Percentiles rank a stretch among this genome's conserved stretches.
Evolutionary conservation across 2,797 vertebrate species (phyloP).

Genomic region (Coluber constrictor): DNA sequence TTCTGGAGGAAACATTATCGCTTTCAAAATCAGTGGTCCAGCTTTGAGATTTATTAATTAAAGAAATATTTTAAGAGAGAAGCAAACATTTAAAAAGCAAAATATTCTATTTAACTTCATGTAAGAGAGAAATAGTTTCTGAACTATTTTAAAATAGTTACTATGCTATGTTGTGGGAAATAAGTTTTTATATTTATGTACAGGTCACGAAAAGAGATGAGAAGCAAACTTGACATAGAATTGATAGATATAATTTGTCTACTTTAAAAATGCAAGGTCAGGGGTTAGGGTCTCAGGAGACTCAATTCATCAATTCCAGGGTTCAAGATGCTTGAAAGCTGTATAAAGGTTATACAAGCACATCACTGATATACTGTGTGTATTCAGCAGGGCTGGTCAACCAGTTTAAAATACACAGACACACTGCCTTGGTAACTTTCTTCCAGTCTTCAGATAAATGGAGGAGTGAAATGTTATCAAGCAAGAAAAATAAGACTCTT

Average conservation of each 20-base stretch:
- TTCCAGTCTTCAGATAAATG: constrained; percentile 34
- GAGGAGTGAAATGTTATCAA: constrained; percentile 29
- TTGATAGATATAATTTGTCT: constrained; percentile 39
- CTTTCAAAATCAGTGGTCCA: background rate
- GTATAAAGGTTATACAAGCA: constrained; percentile 28
- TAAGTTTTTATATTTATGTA: constrained; percentile 16
- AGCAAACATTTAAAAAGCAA: constrained; percentile 49
- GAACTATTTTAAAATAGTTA: background rate
- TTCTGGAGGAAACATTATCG: background rate
- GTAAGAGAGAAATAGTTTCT: constrained; percentile 22
- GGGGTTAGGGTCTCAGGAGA: constrained; percentile 47
- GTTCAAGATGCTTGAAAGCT: constrained; percentile 55
- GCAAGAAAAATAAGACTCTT: constrained; percentile 46
- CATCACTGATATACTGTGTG: constrained; percentile 7
- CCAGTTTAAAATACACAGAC: constrained; percentile 12
- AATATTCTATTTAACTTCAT: constrained; percentile 35
- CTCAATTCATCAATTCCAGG: constrained; percentile 50
- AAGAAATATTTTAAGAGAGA: background rate
- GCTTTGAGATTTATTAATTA: background rate
- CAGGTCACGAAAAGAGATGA: background rate
- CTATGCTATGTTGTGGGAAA: background rate
- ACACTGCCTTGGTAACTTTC: constrained; percentile 42
- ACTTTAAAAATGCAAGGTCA: constrained; percentile 60
- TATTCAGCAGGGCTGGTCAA: constrained; percentile 46
- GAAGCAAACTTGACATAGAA: background rate